phyloP scores from a whole-genome alignment of 1,140 invertebrate species.

The Cherax quadricarinatus region DNA sequence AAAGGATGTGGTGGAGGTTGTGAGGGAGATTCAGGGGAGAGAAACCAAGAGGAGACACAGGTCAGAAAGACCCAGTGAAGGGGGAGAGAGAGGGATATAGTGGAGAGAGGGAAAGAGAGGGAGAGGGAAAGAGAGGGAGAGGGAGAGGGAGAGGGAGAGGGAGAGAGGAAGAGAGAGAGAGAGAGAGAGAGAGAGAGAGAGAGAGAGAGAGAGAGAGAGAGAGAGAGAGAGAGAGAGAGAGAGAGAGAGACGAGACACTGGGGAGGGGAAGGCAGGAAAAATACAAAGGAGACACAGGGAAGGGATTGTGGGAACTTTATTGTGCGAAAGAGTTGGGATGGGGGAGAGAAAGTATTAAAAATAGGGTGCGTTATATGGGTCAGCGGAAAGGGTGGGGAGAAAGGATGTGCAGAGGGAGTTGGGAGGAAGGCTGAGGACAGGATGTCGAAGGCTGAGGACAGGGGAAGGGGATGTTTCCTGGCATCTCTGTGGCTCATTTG shows the following conservation, averaged over 20 bases:
- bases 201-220: conserved; percentile 22
- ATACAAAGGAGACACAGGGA: not conserved
- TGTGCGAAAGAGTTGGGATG: not conserved
- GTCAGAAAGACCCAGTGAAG: too few species aligned
- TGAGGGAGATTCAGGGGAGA: not conserved
- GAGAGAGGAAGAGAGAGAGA: too few species aligned
- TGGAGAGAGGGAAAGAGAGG: not conserved
- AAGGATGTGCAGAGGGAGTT: not conserved
- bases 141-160: too few species aligned
- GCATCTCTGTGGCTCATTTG: too few species aligned
- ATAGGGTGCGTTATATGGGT: too few species aligned
- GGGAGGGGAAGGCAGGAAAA: not conserved
- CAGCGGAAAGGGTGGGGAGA: not conserved
- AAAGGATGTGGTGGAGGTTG: not conserved
- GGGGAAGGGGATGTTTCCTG: too few species aligned
- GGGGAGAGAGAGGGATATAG: too few species aligned
- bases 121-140: too few species aligned
- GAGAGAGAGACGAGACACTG: not conserved
- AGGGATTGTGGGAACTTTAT: too few species aligned
- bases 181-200: too few species aligned
- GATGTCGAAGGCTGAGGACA: too few species aligned
- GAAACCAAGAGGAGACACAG: too few species aligned
- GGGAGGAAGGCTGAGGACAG: not conserved
- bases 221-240: not conserved
- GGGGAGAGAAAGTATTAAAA: not conserved